Base-by-base conservation (phyloP, 2,797 vertebrate species). In the Bucorvus abyssinicus region DNA sequence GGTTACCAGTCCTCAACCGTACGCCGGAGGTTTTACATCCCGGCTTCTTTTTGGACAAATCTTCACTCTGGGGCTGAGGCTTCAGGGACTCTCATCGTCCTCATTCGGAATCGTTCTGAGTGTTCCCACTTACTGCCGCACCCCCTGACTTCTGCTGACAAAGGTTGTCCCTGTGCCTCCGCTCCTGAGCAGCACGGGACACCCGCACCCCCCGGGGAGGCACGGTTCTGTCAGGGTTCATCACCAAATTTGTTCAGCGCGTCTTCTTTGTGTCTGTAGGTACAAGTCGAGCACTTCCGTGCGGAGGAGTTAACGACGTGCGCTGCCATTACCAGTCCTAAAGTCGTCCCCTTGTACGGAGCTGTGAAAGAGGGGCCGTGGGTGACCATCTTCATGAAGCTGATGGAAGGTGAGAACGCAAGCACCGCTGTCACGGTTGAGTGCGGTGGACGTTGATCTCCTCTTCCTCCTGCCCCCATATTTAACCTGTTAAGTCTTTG, bases 291-390 rank as follows among this genome's bases (percentile, higher is more conserved):
- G 80, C 98, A 96, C 74, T 99, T 99, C 96, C 98, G 96, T 91
- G 98, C 98, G 8, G 99, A 99, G 98, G 99, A 99, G 97, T 98
- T 99, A 96, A 98, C 98, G 82, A 98, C 99, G 56, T 99, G 99
- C 96, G 99, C 98, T 89, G 97, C 98, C 63, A 90, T 99, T 94
- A 98, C 96, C 40, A 99, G 98, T 67, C 98, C 98, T 93, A 98
- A 97, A 47, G 98, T 99, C 36, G 98, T 99, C 91, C 98, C 99
- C 76, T 97, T 99, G 87, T 99, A 99, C 0, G 99, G 99, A 12
- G 99, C 99, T 19, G 98, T 99, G 97, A 98, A 98, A 95, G 99
- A 99, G 93, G 99, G 99, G 13, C 98, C 97, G 3, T 98, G 98
- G 95, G 97, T 99, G 22, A 97, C 99, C 78, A 98, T 99, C 89